These are phyloP conservation scores for Luffia ferchaultella DNA, from an alignment of 2,888 invertebrate species.

Conservation along the genomic window DNA sequence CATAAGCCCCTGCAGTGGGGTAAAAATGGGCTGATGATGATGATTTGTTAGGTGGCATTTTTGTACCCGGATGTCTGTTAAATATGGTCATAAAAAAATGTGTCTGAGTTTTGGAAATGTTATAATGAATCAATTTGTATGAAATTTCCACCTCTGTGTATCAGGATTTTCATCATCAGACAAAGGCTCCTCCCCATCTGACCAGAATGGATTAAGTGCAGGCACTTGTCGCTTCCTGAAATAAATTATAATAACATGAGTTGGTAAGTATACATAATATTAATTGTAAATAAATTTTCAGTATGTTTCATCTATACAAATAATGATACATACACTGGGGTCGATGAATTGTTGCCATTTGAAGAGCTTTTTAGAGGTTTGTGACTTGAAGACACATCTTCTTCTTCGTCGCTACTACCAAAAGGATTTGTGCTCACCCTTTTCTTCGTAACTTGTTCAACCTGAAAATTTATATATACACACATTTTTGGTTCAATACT, in stretches of 20 bases:
- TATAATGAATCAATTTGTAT: no score
- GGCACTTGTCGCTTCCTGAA: conserved; percentile 56
- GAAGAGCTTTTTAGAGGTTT: no score
- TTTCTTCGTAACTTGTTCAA: conserved; percentile 22
- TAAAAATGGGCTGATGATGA: no score
- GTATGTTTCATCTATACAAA: no score
- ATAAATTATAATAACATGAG: conserved; percentile 18
- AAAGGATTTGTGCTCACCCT: conserved; percentile 72
- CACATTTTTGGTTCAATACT: background rate
- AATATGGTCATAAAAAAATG: no score
- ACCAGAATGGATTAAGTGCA: conserved; percentile 77
- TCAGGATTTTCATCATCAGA: conserved; percentile 48
- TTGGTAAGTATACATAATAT: no score
- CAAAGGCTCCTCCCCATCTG: conserved; percentile 72
- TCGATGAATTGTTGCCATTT: no score
- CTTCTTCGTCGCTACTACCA: conserved; percentile 71
- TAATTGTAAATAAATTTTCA: no score
- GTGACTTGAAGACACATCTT: conserved; percentile 24
- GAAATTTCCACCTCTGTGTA: background rate
- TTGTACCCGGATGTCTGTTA: no score
- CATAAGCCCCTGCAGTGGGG: no score
- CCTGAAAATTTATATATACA: conserved; percentile 13
- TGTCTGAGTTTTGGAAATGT: no score
- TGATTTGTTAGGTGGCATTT: no score
- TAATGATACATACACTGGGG: background rate